phyloP scores from a whole-genome alignment of 2,888 invertebrate species.

The Athetis lepigone region DNA sequence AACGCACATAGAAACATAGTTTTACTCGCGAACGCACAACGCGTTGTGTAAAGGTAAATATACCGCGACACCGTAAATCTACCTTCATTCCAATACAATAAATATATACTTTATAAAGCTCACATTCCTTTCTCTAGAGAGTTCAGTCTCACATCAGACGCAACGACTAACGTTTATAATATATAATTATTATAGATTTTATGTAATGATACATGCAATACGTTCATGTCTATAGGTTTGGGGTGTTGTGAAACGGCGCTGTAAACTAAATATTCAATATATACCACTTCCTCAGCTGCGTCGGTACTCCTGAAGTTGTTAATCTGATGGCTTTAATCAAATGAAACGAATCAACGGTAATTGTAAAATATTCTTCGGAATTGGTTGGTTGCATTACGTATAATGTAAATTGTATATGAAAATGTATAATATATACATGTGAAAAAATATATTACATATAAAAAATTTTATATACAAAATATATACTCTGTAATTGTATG shows the following conservation, averaged over 20 bases:
- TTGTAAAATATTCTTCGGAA: conserved; percentile 21
- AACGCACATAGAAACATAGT: conserved; percentile 22
- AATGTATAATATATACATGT: conserved; percentile 11
- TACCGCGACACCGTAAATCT: conserved; percentile 25
- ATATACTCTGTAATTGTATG: neutral
- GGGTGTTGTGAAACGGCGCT: neutral
- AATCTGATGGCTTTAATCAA: conserved; percentile 30
- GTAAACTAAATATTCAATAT: neutral
- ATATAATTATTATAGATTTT: neutral
- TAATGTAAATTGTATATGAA: conserved; percentile 32
- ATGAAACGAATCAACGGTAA: conserved; percentile 11
- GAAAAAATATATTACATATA: too few species aligned
- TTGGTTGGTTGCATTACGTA: neutral
- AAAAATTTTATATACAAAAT: too few species aligned
- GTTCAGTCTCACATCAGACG: conserved; percentile 13
- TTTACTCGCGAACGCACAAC: conserved; percentile 20
- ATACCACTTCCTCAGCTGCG: neutral
- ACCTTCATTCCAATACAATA: conserved; percentile 29
- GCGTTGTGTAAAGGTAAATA: conserved; percentile 37
- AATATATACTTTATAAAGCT: conserved; percentile 15
- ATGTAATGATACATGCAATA: conserved; percentile 23
- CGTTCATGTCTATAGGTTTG: neutral
- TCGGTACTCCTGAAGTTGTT: neutral
- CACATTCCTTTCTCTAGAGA: conserved; percentile 24
- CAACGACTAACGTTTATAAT: conserved; percentile 3